phyloP scores from a whole-genome alignment of 2,797 vertebrate genomes.

The Xenops minutus region DNA sequence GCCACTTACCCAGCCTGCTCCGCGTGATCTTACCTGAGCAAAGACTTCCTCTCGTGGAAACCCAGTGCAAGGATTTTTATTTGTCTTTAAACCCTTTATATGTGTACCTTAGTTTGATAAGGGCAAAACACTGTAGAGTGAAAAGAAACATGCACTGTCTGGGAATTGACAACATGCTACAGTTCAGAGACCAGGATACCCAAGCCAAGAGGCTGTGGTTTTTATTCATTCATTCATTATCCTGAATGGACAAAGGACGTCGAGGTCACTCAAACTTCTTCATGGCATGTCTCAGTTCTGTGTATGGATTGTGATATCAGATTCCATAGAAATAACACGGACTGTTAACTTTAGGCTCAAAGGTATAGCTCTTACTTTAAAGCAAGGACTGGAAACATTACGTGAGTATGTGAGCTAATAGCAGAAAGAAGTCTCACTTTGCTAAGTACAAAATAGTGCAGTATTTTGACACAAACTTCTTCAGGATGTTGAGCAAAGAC shows the following conservation, averaged over 20 bases:
- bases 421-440: neutral
- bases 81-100: neutral
- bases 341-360: neutral
- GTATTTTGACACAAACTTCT: neutral
- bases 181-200: neutral
- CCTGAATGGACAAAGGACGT: neutral
- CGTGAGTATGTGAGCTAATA: neutral
- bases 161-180: neutral
- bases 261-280: neutral
- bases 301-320: neutral
- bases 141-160: neutral
- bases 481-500: neutral
- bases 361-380: neutral
- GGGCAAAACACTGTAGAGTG: neutral
- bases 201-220: neutral
- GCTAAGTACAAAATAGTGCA: neutral
- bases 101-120: neutral
- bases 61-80: neutral
- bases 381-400: neutral
- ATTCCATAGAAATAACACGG: neutral
- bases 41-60: neutral
- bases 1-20: neutral
- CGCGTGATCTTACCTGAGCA: neutral
- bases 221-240: neutral
- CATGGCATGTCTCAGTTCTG: neutral